These are phyloP conservation scores for Gymnoscopelus braueri DNA, from an alignment of 2,797 vertebrate genomes.

Conservation along the genomic window DNA sequence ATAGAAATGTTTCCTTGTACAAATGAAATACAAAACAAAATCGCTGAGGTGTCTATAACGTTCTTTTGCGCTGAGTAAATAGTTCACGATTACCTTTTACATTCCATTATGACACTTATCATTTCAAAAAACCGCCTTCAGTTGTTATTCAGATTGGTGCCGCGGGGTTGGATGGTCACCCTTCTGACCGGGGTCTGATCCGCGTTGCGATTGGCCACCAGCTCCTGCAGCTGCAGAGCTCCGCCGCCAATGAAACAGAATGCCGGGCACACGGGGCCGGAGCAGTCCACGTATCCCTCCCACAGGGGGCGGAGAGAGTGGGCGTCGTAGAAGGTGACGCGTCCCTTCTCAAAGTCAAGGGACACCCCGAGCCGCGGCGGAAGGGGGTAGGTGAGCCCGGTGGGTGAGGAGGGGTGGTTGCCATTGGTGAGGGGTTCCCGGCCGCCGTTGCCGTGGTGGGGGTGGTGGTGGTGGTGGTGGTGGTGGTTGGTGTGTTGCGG, in stretches of 20 bases:
- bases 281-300: constrained; percentile 94
- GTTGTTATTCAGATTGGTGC: constrained; percentile 69
- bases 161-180: constrained; percentile 84
- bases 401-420: constrained; percentile 74
- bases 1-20: constrained; percentile 78
- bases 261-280: constrained; percentile 92
- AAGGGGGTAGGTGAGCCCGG: constrained; percentile 86
- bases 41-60: constrained; percentile 70
- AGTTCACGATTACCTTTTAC: constrained; percentile 61
- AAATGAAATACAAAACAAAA: constrained; percentile 78
- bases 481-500: constrained; percentile 76
- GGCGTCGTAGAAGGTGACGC: constrained; percentile 93
- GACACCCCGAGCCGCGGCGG: constrained; percentile 91
- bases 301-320: constrained; percentile 93
- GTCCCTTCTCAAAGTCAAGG: constrained; percentile 94
- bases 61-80: constrained; percentile 66
- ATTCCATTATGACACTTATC: constrained; percentile 55
- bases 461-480: constrained; percentile 8
- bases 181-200: constrained; percentile 82
- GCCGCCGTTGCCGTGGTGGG: constrained; percentile 55
- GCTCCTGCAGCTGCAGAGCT: constrained; percentile 93
- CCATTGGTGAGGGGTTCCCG: constrained; percentile 76
- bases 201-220: constrained; percentile 86
- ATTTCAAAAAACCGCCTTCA: constrained; percentile 35
- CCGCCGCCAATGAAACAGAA: constrained; percentile 98